A percentile compares a stretch with the other conserved stretches of the same genome.
Evolutionary conservation across 2,113 vertebrate species (phyloP).

Genomic region (Eleginops maclovinus): DNA sequence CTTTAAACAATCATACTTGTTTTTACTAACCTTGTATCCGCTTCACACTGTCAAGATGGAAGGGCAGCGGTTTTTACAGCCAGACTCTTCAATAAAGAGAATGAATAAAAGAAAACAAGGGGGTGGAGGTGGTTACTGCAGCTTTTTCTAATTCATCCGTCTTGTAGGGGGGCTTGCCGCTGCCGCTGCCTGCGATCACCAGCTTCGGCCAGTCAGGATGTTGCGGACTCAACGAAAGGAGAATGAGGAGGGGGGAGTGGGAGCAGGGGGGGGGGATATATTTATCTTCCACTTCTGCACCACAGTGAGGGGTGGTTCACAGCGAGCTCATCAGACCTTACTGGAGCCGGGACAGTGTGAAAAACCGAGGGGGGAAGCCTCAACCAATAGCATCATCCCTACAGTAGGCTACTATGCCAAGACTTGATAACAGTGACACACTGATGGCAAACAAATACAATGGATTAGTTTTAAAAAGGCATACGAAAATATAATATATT

Average conservation of each 20-base stretch:
- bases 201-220: constrained; percentile 80
- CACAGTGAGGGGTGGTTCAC: constrained; percentile 80
- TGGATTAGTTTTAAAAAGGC: not conserved
- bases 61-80: constrained; percentile 50
- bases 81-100: constrained; percentile 53
- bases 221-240: constrained; percentile 74
- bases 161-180: constrained; percentile 70
- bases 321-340: constrained; percentile 57
- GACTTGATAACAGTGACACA: not conserved
- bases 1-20: constrained; percentile 32
- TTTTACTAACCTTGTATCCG: constrained; percentile 82
- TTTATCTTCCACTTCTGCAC: constrained; percentile 82
- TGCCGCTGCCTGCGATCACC: constrained; percentile 75
- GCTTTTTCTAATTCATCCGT: constrained; percentile 81
- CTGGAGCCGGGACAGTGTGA: constrained; percentile 24
- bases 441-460: not conserved
- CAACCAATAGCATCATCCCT: not conserved
- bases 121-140: constrained; percentile 45
- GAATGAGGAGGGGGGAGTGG: constrained; percentile 53
- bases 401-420: not conserved
- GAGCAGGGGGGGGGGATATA: constrained; percentile 73
- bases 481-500: not conserved
- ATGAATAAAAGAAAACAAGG: constrained; percentile 27
- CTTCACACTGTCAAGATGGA: constrained; percentile 60
- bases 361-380: not conserved